phyloP scores from a whole-genome alignment of 2,113 vertebrate genomes.

The Desmodus rotundus region DNA sequence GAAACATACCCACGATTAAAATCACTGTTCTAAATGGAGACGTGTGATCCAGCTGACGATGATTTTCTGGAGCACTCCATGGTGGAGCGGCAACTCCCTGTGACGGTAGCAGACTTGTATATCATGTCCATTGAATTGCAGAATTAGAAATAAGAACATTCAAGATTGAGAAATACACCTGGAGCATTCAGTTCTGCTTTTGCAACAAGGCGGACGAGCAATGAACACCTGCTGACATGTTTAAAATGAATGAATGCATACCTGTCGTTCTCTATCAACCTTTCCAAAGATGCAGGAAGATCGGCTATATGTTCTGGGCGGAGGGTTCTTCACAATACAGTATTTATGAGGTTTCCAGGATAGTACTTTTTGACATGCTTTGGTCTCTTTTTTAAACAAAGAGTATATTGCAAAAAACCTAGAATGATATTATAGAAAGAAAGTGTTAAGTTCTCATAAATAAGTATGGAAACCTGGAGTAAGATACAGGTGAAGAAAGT shows the following conservation, averaged over 20 bases:
- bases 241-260: not conserved
- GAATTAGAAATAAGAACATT: not conserved
- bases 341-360: not conserved
- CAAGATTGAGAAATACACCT: not conserved
- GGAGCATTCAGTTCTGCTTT: not conserved
- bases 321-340: not conserved
- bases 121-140: not conserved
- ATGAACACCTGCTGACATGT: not conserved
- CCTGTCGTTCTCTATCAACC: not conserved
- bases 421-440: slow-evolving; percentile 38
- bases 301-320: not conserved
- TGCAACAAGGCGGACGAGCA: not conserved
- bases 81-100: not conserved
- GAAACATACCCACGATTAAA: not conserved
- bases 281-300: not conserved
- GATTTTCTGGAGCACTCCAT: not conserved
- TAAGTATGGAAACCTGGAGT: not conserved
- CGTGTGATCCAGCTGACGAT: not conserved
- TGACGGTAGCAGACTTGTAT: not conserved
- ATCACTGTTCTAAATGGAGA: not conserved
- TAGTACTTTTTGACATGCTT: slow-evolving; percentile 16
- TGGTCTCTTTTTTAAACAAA: slow-evolving; percentile 49
- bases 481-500: not conserved
- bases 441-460: not conserved
- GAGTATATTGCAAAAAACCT: slow-evolving; percentile 50